Evolutionary conservation across 1,140 invertebrate genomes (phyloP), one percentile per base, ranked within the genome.

Genomic region (Colletes gigas): DNA sequence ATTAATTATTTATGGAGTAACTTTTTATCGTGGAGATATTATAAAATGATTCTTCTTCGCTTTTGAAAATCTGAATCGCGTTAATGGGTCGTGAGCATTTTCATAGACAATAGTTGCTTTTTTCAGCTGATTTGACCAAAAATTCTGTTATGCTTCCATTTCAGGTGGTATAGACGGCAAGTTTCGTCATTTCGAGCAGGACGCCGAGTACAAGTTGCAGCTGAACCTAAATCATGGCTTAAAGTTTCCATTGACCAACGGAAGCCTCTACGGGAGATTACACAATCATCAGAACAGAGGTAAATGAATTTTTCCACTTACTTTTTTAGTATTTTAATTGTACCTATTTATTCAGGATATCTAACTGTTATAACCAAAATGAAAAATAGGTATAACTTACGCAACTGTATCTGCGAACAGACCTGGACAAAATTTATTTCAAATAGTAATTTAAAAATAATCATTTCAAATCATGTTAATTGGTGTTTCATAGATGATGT

Each of bases 171-270:
- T 95, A 60, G 94, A 95, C 82, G 94, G 94, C 15, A 95, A 95
- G 87, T 95, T 95, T 87, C 90, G 94, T 14, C 94, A 93, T 17
- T 94, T 94, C 73, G 93, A 91, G 63, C 92, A 92, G 59, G 91
- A 92, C 72, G 86, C 89, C 60, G 91, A 91, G 68, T 91, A 93
- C 76, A 92, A 91, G 81, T 80, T 92, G 15, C 91, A 93, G 71
- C 82, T 92, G 89, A 94, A 93, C 83, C 86, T 90, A 73, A 92
- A 93, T 76, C 89, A 92, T 39, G 93, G 94, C 17, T 90, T 94
- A 19, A 94, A 95, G 80, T 95, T 95, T 86, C 95, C 95, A 10
- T 92, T 95, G 63, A 95, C 95, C 15, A 95, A 95, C 89, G 95
- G 95, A 57, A 95, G 95, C 57, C 91, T 94, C 52, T 94, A 94